phyloP scores from a whole-genome alignment of 2,888 invertebrate species.

The Xestia sexstrigata region DNA sequence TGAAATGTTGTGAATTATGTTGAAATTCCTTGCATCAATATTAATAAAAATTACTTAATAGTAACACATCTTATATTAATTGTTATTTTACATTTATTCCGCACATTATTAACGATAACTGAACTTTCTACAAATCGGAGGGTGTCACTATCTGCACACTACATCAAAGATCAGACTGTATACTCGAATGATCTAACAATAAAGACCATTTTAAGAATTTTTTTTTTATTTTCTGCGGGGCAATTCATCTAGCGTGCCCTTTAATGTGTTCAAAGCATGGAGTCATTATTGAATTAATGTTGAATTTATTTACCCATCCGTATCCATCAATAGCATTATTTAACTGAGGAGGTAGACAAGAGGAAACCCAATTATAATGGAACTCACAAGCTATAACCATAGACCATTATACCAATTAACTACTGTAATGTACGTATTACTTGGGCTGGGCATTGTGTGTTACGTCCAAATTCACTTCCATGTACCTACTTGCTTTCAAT shows the following conservation, averaged over 20 bases:
- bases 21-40: neutral
- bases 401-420: conserved; percentile 75
- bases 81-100: conserved; percentile 16
- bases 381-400: conserved; percentile 70
- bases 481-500: conserved; percentile 38
- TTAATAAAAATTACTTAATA: conserved; percentile 9
- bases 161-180: conserved; percentile 43
- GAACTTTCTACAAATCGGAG: conserved; percentile 22
- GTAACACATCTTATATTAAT: conserved; percentile 5
- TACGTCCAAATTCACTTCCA: conserved; percentile 47
- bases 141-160: conserved; percentile 39
- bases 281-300: conserved; percentile 61
- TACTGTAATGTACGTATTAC: conserved; percentile 69
- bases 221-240: conserved; percentile 58
- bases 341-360: conserved; percentile 65
- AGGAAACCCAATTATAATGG: conserved; percentile 73
- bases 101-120: conserved; percentile 29
- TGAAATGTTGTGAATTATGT: too few species aligned
- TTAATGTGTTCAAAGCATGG: conserved; percentile 52
- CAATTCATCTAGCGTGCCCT: conserved; percentile 58
- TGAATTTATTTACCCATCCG: conserved; percentile 54
- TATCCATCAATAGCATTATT: conserved; percentile 65
- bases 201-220: too few species aligned
- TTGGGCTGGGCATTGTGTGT: conserved; percentile 34
- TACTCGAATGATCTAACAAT: conserved; percentile 47